These are phyloP conservation scores for Holacanthus passer DNA, from an alignment of 2,113 vertebrate species.

Conservation along the genomic window DNA sequence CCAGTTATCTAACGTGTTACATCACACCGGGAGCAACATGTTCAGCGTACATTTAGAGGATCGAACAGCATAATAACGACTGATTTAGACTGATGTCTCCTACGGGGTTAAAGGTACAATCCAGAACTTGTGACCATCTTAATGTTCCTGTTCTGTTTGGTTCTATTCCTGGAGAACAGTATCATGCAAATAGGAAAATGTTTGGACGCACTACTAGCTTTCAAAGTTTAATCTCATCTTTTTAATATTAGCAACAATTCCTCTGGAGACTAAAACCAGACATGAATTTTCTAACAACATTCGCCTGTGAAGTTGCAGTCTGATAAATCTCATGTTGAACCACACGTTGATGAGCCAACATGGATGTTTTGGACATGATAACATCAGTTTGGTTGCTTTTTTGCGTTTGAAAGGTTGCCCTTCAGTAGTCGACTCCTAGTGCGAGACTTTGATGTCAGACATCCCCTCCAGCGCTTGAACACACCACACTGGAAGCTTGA, in stretches of 20 bases:
- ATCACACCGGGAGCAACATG: conserved; percentile 19
- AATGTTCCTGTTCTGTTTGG: neutral
- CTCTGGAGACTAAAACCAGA: neutral
- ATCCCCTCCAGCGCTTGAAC: conserved; percentile 1
- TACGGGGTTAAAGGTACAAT: conserved; percentile 11
- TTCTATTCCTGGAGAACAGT: neutral
- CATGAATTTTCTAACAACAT: neutral
- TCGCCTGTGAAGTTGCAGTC: neutral
- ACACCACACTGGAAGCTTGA: neutral
- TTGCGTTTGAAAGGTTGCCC: neutral
- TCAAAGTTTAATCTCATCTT: neutral
- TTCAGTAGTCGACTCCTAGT: neutral
- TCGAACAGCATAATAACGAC: conserved; percentile 5
- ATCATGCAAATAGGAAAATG: neutral
- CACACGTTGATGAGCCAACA: neutral
- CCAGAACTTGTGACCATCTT: neutral
- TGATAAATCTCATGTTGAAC: neutral
- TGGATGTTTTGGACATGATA: conserved; percentile 2
- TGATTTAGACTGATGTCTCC: conserved; percentile 7
- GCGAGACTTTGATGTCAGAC: neutral
- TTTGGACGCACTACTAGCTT: neutral
- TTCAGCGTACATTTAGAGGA: conserved; percentile 21
- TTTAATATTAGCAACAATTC: neutral
- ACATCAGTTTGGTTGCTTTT: neutral
- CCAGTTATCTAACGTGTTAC: conserved; percentile 53